Base-by-base conservation (phyloP, 2,113 vertebrate species). In the Xiphias gladius region DNA sequence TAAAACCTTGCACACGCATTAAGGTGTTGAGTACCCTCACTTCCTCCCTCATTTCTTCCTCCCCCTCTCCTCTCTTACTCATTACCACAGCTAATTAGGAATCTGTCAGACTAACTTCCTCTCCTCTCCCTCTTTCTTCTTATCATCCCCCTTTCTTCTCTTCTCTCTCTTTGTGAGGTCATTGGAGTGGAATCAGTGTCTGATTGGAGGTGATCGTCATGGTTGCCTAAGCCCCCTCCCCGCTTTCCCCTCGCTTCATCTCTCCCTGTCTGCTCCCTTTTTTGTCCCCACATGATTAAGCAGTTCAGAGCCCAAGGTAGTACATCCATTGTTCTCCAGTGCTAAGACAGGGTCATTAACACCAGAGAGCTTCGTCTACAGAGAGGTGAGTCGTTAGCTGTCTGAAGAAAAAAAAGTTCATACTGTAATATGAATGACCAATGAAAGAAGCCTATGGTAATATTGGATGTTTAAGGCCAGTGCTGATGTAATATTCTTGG, bases 261-360 rank as follows among this genome's bases (percentile, higher is more conserved):
- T 50, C 32, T 28, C 17, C 5, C 0, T 22, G 0, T 73, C 79
- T 77, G 66, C 39, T 76, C 72, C 71, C 46, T 73, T 48, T 88
- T 76, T 72, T 57, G 59, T 68, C 63, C 54, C 79, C 68, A 41
- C 32, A 86, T 91, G 90, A 93, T 94, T 86, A 90, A 94, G 76
- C 24, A 67, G 32, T 55, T 73, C 71, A 86, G 63, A 76, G 92
- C 88, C 87, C 67, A 80, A 74, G 89, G 91, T 85, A 73, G 43
- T 88, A 55, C 76, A 92, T 89, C 80, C 86, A 86, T 92, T 88
- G 84, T 63, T 88, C 84, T 89, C 3, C 32, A 35, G 6, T 35
- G 78, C 79, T 79, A 59, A 88, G 89, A 92, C 91, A 91, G 90
- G 82, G 68, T 87, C 72, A 88, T 92, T 93, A 92, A 78, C 75